These are phyloP conservation scores for Orthonychiurus folsomi DNA, from an alignment of 2,888 invertebrate species.

Conservation along the genomic window DNA sequence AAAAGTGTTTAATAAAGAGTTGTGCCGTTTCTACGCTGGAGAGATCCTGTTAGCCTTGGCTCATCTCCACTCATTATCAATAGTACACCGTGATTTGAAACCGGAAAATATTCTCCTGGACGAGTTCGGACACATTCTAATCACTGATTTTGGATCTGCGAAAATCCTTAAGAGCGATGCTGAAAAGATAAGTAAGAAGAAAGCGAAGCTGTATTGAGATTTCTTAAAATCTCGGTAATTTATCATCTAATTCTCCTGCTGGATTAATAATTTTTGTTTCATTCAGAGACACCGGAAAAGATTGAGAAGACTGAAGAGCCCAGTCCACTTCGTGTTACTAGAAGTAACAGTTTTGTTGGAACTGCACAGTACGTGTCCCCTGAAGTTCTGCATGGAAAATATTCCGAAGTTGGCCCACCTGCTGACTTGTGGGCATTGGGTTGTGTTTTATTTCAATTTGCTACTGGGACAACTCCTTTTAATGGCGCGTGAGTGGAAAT, in stretches of 20 bases:
- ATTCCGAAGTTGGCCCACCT: constrained; percentile 54
- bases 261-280: no score
- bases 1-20: constrained; percentile 78
- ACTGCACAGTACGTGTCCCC: constrained; percentile 99
- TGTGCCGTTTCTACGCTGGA: constrained; percentile 86
- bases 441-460: constrained; percentile 94
- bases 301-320: no score
- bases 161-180: constrained; percentile 56
- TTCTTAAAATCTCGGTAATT: not conserved
- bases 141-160: constrained; percentile 95
- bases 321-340: constrained; percentile 35
- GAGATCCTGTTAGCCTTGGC: constrained; percentile 87
- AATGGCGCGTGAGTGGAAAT: no score
- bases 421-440: constrained; percentile 97
- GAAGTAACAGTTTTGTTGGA: constrained; percentile 86
- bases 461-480: constrained; percentile 57
- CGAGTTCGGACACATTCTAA: constrained; percentile 89
- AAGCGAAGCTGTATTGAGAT: not conserved
- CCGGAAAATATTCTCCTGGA: constrained; percentile 95
- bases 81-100: constrained; percentile 93
- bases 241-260: not conserved
- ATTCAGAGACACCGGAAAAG: no score
- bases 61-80: constrained; percentile 74
- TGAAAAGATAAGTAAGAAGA: not conserved
- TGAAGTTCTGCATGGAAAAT: constrained; percentile 74